Percentiles rank a stretch among this genome's conserved stretches.
Conservation (phyloP, 2,113 vertebrate species). For the Hystrix cristata region DNA sequence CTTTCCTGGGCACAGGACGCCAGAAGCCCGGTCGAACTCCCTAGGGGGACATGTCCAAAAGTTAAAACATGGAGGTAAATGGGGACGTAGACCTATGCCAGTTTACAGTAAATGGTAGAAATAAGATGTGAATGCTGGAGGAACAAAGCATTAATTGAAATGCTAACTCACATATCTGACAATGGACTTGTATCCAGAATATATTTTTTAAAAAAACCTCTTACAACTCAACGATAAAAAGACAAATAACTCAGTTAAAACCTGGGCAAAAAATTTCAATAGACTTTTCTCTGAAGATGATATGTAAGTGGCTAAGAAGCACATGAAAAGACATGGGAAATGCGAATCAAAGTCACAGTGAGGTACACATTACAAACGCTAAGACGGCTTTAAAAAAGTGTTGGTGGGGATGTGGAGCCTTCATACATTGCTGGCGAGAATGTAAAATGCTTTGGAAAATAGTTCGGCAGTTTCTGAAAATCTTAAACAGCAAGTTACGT, state of each 20-base stretch:
- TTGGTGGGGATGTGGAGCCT: not conserved
- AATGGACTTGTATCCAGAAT: not conserved
- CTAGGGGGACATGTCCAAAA: not conserved
- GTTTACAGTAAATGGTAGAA: not conserved
- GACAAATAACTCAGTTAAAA: not conserved
- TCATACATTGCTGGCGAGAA: not conserved
- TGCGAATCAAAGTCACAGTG: not conserved
- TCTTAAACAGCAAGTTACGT: not conserved
- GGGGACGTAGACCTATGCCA: not conserved
- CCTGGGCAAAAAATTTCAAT: not conserved
- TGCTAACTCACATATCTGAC: not conserved
- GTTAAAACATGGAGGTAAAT: not conserved
- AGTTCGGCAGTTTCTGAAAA: constrained; percentile 10
- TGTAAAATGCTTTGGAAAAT: constrained; percentile 30
- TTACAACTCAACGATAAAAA: constrained; percentile 11
- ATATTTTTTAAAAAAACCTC: not conserved
- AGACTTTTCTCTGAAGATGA: constrained; percentile 25
- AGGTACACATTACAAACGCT: not conserved
- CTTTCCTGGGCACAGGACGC: constrained; percentile 46
- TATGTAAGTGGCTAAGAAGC: not conserved
- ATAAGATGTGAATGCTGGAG: not conserved
- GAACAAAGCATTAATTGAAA: constrained; percentile 15
- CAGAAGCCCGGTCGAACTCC: not conserved
- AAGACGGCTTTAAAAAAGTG: not conserved
- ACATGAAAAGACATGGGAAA: not conserved